Evolutionary conservation across 1,140 invertebrate species (phyloP), one percentile per base, ranked within the genome.

Genomic region (Myzus persicae): DNA sequence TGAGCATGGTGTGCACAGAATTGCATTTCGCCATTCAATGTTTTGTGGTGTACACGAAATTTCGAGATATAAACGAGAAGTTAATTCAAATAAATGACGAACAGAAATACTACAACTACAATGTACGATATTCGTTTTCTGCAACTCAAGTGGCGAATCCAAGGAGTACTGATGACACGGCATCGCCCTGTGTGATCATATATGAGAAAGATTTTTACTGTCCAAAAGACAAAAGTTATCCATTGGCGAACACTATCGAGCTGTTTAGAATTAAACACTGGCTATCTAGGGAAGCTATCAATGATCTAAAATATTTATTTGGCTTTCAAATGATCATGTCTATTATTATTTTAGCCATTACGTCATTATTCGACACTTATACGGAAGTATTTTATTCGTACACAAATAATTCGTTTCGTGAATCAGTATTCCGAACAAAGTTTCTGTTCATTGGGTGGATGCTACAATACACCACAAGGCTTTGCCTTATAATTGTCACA

Each of bases 151-250:
- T 88, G 20, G 20, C n/a, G 6, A 36, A 36, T 46, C 2, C 31
- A 22, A 18, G 7, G 46, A 36, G 31, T 36, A 48, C 1, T 22
- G 7, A 20, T 1, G 14, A 67, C 11, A 26, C 8, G 20, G 24
- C 20, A 22, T 22, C 18, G 20, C 46, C 9, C 22, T 24, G 22
- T 36, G 9, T 36, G 6, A 36, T 88, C 22, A 38, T 88, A 9
- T 51, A 88, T 2, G 85, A 88, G 3, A 88, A 88, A 88, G 85
- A 88, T 46, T 88, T 88, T 48, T 88, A 88, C 31, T 22, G n/a
- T 48, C n/a, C 85, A 22, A 88, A 48, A 18, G 44, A 38, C 18
- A 88, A 48, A 22, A 20, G 9, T n/a, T 22, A 36, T 51, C 44
- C 44, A 22, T 22, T 88, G 44, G 85, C 85, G 18, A 88, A 88